Evolutionary conservation across 2,113 vertebrate genomes (phyloP).

Genomic region (Thamnaconus septentrionalis): DNA sequence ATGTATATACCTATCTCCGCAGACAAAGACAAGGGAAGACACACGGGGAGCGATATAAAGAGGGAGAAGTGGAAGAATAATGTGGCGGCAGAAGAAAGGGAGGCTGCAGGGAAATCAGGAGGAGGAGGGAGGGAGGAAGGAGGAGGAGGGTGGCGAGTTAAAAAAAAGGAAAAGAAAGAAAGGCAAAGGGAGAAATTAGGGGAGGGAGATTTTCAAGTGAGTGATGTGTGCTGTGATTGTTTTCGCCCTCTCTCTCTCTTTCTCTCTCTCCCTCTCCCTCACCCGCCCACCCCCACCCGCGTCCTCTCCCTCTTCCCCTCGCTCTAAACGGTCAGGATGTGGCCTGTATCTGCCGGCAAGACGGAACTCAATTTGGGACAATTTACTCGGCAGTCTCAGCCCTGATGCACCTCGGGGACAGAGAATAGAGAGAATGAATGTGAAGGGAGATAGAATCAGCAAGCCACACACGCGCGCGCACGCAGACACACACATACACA

Average conservation of each 20-base stretch:
- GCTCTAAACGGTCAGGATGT: conserved; percentile 86
- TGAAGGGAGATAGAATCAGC: conserved; percentile 98
- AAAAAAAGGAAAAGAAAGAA: conserved; percentile 42
- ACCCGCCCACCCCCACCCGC: conserved; percentile 40
- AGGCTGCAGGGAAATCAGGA: conserved; percentile 70
- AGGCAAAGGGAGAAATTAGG: conserved; percentile 88
- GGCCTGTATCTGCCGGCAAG: conserved; percentile 91
- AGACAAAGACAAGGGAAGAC: conserved; percentile 64
- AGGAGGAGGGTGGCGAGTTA: conserved; percentile 14
- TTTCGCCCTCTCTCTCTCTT: conserved; percentile 32
- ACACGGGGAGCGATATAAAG: conserved; percentile 55
- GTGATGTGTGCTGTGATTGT: conserved; percentile 88
- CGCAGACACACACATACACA: conserved; percentile 46
- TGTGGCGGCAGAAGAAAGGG: conserved; percentile 56
- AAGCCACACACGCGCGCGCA: conserved; percentile 57
- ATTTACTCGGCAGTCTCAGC: conserved; percentile 97
- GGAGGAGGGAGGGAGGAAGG: conserved; percentile 38
- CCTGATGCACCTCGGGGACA: conserved; percentile 89
- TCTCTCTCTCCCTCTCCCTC: conserved; percentile 31
- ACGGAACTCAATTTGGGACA: conserved; percentile 99
- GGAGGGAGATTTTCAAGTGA: conserved; percentile 83
- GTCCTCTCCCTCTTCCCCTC: conserved; percentile 31
- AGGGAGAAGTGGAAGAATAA: conserved; percentile 55
- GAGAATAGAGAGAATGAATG: conserved; percentile 97
- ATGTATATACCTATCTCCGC: conserved; percentile 55